Conservation (phyloP, 1,140 invertebrate genomes). For the Leucophenga varia region DNA sequence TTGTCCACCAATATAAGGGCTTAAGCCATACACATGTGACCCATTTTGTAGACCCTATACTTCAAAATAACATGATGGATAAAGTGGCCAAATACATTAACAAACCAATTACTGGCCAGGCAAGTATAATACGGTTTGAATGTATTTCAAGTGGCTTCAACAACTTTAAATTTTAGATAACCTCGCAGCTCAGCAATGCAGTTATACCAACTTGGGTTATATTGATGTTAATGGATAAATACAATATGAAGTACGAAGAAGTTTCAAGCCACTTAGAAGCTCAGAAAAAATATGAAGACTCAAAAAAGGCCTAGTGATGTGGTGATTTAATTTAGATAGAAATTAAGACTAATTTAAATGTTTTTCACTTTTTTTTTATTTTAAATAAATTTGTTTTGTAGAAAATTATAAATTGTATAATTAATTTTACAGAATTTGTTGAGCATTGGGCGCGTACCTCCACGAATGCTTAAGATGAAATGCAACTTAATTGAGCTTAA, state of each 20-base stretch:
- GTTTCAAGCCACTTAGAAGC: constrained; percentile 5
- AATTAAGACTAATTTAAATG: no score
- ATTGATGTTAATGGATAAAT: constrained; percentile 37
- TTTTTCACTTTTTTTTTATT: not conserved
- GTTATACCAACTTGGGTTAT: constrained; percentile 43
- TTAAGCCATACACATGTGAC: constrained; percentile 32
- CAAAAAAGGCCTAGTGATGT: not conserved
- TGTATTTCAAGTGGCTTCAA: not conserved
- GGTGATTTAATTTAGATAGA: no score
- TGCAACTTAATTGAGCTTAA: no score
- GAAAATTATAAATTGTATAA: not conserved
- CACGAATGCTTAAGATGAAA: no score
- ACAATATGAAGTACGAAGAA: constrained; percentile 13
- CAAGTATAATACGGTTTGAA: no score
- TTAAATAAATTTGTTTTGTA: not conserved
- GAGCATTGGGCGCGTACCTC: not conserved
- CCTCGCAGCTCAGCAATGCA: constrained; percentile 34
- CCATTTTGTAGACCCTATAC: constrained; percentile 24
- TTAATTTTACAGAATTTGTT: not conserved
- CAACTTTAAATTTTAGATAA: constrained; percentile 6
- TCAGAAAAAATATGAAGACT: constrained; percentile 8
- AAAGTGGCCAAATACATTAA: constrained; percentile 13
- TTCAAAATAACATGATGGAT: constrained; percentile 34
- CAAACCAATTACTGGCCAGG: no score
- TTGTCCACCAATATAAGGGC: constrained; percentile 22